These are phyloP conservation scores for Salvelinus alpinus DNA, from an alignment of 2,113 vertebrate genomes.

Conservation along the genomic window DNA sequence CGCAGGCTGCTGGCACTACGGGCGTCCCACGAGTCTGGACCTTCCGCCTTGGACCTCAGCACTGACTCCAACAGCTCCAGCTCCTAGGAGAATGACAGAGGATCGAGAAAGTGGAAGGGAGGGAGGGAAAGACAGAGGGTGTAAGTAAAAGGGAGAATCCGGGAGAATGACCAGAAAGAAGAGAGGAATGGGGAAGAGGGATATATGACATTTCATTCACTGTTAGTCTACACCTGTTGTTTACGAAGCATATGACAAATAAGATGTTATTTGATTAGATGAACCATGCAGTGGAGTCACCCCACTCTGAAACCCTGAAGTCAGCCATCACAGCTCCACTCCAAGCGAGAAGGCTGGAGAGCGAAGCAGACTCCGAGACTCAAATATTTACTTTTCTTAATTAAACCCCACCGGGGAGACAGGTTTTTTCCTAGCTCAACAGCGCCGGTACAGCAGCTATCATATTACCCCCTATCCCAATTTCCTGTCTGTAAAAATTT, in stretches of 20 bases:
- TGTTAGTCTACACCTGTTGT: too few relatives aligned
- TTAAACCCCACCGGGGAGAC: neutral
- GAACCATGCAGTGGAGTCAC: neutral
- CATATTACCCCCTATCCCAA: conserved; percentile 15
- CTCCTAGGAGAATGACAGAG: conserved; percentile 71
- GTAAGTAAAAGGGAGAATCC: neutral
- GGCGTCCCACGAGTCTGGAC: conserved; percentile 79
- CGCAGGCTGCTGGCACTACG: conserved; percentile 59
- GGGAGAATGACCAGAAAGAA: too few relatives aligned
- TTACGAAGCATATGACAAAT: too few relatives aligned
- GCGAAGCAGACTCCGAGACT: neutral
- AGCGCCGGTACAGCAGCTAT: conserved; percentile 11
- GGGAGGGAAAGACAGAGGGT: too few relatives aligned
- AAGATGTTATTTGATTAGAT: too few relatives aligned
- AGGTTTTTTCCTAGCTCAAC: neutral
- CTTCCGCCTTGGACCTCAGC: conserved; percentile 75
- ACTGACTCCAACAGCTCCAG: conserved; percentile 83
- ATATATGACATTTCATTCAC: too few relatives aligned
- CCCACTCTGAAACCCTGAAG: neutral
- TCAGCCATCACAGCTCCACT: neutral
- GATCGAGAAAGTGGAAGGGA: too few relatives aligned
- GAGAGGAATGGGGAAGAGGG: too few relatives aligned
- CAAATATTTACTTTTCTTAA: conserved; percentile 8
- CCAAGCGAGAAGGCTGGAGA: neutral
- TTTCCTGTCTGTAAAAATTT: conserved; percentile 19